Base-by-base conservation (phyloP, 1,140 invertebrate genomes). In the Hesperophylax magnus region DNA sequence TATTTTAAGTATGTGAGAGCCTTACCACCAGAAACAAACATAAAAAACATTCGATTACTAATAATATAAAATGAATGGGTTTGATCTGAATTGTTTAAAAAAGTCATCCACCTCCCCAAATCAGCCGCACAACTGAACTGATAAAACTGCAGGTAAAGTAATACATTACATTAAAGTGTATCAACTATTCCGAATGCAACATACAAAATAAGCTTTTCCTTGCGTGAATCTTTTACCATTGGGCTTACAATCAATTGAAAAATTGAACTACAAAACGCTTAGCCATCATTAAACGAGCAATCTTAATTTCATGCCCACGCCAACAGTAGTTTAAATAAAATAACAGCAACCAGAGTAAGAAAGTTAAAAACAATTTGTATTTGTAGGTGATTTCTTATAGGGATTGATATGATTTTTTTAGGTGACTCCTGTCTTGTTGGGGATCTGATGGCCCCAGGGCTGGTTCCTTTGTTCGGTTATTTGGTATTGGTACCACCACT, bases 401-500 rank as follows among this genome's bases (percentile, higher is more conserved):
- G 18, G 20, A 24, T 22, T 20, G 58, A 20, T 61, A 4, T 61
- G 11, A 22, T 20, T 18, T 18, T 61, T 61, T 61, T 4, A 24
- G 58, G 3, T 61, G 8, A 3, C 20, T 22, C 3, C 17, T 14
- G 58, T 7, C 24, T 61, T 61, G 8, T 61, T 24, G 2, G 11
- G 14, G 11, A 20, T 61, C 15, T 20, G 58, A 8, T 9, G 17
- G 18, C 4, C 58, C 5, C 5, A 11, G 58, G 20, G 24, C 24
- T 24, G 58, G 24, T 61, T 61, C 24, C 58, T 61, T 61, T 61
- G 58, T 61, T 61, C 58, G 24, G 24, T 61, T 20, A 24, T 61
- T 20, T 61, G 58, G 54, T 27, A 27, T 5, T 2, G 27, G 39
- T 61, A 20, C 58, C 58, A 24, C 58, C 24, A 61, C 58, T 61